Conservation (phyloP, 2,888 invertebrate genomes). For the Sinohyriopsis cumingii region DNA sequence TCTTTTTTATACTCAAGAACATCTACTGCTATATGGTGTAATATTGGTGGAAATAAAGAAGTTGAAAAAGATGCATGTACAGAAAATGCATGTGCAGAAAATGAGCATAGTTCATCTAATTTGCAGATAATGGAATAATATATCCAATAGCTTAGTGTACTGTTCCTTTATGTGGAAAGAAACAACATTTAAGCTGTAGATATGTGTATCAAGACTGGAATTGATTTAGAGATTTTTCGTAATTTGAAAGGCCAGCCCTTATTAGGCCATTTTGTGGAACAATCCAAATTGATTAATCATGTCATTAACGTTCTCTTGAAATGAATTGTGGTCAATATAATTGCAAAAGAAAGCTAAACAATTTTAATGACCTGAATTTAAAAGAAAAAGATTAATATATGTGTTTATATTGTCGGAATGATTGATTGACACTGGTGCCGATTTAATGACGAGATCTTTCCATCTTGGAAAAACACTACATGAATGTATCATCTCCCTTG, state of each 20-base stretch:
- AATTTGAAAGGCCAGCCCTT: not conserved
- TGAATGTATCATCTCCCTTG: not conserved
- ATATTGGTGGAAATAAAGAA: too few relatives aligned
- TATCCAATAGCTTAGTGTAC: constrained; percentile 1
- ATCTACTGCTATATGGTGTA: too few relatives aligned
- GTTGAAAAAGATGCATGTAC: too few relatives aligned
- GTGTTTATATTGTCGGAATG: not conserved
- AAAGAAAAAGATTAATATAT: not conserved
- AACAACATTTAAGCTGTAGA: constrained; percentile 1
- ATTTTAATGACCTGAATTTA: not conserved
- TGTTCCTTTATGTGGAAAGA: not conserved
- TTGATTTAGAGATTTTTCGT: constrained; percentile 1
- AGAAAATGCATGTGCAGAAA: too few relatives aligned
- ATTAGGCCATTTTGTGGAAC: not conserved
- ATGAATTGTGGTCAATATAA: not conserved
- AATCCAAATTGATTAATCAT: not conserved
- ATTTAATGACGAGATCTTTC: not conserved
- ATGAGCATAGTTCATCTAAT: too few relatives aligned
- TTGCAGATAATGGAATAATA: not conserved
- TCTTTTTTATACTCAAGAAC: too few relatives aligned
- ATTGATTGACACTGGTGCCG: constrained; percentile 1
- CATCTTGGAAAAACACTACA: not conserved
- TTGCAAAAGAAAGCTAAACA: not conserved
- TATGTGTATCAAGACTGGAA: too few relatives aligned
- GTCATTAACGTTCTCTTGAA: not conserved